These are phyloP conservation scores for Catamblyrhynchus diadema DNA, from an alignment of 2,797 vertebrate species.

Conservation along the genomic window DNA sequence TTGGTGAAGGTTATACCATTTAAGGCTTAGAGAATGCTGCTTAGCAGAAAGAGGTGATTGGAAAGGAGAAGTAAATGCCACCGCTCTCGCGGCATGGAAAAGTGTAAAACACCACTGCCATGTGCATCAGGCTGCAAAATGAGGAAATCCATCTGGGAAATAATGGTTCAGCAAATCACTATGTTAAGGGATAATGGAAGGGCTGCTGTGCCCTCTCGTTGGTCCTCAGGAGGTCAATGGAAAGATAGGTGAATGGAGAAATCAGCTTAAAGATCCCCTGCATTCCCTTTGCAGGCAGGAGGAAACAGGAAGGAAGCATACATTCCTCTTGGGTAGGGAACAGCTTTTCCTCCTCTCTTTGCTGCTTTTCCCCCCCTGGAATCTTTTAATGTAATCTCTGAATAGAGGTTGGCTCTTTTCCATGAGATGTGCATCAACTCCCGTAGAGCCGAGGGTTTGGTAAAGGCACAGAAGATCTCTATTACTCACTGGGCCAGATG, in stretches of 20 bases:
- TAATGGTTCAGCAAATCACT: not conserved
- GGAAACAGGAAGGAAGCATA: not conserved
- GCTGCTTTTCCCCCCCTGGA: not conserved
- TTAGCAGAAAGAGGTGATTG: not conserved
- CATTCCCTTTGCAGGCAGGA: not conserved
- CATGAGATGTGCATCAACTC: rapidly evolving
- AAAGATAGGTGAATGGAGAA: not conserved
- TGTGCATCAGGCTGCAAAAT: not conserved
- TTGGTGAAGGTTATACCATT: not conserved
- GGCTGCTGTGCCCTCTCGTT: not conserved
- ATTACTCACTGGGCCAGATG: not conserved
- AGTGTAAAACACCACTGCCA: not conserved
- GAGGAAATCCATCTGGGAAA: not conserved
- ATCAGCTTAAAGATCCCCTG: rapidly evolving
- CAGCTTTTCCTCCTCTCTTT: not conserved
- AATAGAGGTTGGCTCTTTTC: not conserved
- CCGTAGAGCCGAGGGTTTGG: not conserved
- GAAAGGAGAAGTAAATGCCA: constrained; percentile 2
- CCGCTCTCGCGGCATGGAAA: not conserved
- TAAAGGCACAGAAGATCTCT: not conserved
- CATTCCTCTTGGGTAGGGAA: not conserved
- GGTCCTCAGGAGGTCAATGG: not conserved
- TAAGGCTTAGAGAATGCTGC: not conserved
- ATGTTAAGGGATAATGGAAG: not conserved
- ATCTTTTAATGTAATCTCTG: not conserved